These are phyloP conservation scores for Acrocephalus scirpaceus DNA, from an alignment of 2,797 vertebrate species.

Conservation along the genomic window DNA sequence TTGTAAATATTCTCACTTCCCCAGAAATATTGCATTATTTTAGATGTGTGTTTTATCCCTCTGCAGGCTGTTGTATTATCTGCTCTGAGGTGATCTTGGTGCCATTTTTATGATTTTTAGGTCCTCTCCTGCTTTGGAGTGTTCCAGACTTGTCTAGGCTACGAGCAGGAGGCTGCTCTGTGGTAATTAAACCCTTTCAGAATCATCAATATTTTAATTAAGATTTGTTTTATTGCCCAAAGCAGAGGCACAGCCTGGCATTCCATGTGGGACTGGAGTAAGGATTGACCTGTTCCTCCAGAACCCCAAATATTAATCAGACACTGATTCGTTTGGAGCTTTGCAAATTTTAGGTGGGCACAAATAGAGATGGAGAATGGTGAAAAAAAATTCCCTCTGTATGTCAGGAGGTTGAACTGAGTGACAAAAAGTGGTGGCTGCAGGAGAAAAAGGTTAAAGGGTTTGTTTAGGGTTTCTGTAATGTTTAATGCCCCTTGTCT, in stretches of 20 bases:
- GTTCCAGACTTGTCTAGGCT: slow-evolving; percentile 2
- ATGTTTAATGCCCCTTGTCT: slow-evolving; percentile 54
- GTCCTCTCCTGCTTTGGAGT: slow-evolving; percentile 18
- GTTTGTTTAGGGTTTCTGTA: slow-evolving; percentile 48
- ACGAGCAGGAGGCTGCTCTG: neutral
- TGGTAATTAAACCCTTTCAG: slow-evolving; percentile 33
- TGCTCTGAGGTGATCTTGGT: neutral
- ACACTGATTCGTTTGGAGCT: slow-evolving; percentile 2
- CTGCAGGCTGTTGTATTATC: neutral
- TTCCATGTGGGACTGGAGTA: neutral
- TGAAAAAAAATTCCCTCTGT: neutral
- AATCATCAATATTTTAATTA: slow-evolving; percentile 51
- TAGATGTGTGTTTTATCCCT: neutral
- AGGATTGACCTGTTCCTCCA: neutral
- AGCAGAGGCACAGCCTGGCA: slow-evolving; percentile 5
- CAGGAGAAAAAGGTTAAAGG: neutral
- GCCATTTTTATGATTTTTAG: neutral
- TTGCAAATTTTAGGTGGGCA: slow-evolving; percentile 2
- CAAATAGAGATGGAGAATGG: neutral
- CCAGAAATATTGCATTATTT: neutral
- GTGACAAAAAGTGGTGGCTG: slow-evolving; percentile 26
- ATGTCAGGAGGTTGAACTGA: neutral
- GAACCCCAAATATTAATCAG: slow-evolving; percentile 23
- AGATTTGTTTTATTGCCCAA: slow-evolving; percentile 19
- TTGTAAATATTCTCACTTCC: neutral